phyloP scores from a whole-genome alignment of 1,140 invertebrate genomes.

The Linepithema humile region DNA sequence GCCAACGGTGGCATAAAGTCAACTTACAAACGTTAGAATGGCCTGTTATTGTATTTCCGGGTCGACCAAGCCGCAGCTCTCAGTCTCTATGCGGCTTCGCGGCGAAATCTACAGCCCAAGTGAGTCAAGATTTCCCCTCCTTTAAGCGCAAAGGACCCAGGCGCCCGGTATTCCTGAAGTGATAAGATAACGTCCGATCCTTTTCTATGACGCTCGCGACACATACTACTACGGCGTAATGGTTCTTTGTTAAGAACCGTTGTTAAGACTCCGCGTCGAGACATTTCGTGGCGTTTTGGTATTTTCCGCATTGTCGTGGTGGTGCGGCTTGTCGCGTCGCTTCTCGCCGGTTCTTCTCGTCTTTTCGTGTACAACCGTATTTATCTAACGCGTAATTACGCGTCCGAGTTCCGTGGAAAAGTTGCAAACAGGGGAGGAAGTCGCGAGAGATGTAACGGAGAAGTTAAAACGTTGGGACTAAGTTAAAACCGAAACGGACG shows the following conservation, averaged over 20 bases:
- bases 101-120: slow-evolving; percentile 32
- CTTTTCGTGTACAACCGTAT: slow-evolving; percentile 33
- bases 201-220: background rate
- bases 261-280: slow-evolving; percentile 20
- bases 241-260: slow-evolving; percentile 28
- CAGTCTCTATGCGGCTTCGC: background rate
- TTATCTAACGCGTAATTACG: slow-evolving; percentile 57
- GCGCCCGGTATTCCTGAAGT: slow-evolving; percentile 32
- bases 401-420: slow-evolving; percentile 48
- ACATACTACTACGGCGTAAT: background rate
- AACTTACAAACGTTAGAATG: slow-evolving; percentile 52
- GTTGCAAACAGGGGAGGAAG: background rate
- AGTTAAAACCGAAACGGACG: slow-evolving; percentile 52
- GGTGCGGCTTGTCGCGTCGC: slow-evolving; percentile 8
- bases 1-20: slow-evolving; percentile 3
- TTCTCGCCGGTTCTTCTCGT: background rate
- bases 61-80: slow-evolving; percentile 18
- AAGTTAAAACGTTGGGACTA: slow-evolving; percentile 53
- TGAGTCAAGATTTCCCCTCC: slow-evolving; percentile 37
- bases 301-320: background rate
- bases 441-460: slow-evolving; percentile 51
- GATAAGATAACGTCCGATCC: slow-evolving; percentile 59
- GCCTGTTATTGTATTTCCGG: slow-evolving; percentile 56
- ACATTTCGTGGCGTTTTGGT: background rate
- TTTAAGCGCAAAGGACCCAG: background rate